These are phyloP conservation scores for Ennomos quercinarius DNA, from an alignment of 2,888 invertebrate genomes.

Conservation along the genomic window DNA sequence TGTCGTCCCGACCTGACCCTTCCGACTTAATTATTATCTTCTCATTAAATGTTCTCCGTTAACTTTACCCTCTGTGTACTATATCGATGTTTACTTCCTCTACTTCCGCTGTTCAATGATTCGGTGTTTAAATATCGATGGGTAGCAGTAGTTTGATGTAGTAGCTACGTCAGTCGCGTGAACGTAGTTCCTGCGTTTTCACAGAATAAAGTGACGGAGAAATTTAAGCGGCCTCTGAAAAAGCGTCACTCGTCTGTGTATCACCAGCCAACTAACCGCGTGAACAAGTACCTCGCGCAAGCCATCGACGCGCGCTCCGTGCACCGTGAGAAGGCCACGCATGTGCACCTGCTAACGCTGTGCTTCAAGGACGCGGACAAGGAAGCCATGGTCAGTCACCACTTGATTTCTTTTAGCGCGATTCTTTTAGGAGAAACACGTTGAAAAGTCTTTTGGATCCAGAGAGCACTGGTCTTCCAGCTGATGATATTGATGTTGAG, in stretches of 20 bases:
- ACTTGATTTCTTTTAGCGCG: too few relatives aligned
- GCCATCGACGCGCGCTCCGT: conserved; percentile 96
- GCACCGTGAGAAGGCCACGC: conserved; percentile 94
- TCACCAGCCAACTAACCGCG: conserved; percentile 95
- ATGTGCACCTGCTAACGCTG: conserved; percentile 93
- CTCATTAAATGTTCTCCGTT: conserved; percentile 47
- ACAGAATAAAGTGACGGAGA: conserved; percentile 94
- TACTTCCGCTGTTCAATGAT: conserved; percentile 25
- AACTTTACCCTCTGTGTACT: conserved; percentile 44
- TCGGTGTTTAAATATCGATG: conserved; percentile 42
- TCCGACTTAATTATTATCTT: conserved; percentile 33
- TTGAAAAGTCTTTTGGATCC: too few relatives aligned
- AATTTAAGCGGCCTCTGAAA: conserved; percentile 94
- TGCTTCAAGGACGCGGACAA: conserved; percentile 94
- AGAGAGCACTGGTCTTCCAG: too few relatives aligned
- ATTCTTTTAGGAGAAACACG: too few relatives aligned
- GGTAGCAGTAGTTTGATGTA: conserved; percentile 40
- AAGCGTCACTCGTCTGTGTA: conserved; percentile 94
- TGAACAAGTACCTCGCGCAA: conserved; percentile 96
- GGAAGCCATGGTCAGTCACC: conserved; percentile 87
- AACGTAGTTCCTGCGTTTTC: conserved; percentile 57
- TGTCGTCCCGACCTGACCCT: conserved; percentile 56
- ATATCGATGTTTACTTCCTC: conserved; percentile 39
- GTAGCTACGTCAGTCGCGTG: conserved; percentile 42
- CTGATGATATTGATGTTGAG: too few relatives aligned